Conservation (phyloP, 2,113 vertebrate species). For the Eudorcas thomsonii region DNA sequence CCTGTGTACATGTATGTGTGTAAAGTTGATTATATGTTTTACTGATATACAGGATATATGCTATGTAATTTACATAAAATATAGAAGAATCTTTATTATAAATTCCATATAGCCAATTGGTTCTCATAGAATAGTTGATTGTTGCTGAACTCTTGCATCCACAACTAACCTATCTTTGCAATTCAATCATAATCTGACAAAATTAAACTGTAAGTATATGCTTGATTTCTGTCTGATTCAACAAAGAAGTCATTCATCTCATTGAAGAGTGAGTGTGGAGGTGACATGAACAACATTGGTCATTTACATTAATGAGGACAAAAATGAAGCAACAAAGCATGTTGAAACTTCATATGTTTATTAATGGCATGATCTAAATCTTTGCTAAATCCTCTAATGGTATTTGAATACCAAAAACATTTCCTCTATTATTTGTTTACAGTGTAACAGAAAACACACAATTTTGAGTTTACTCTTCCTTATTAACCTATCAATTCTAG, state of each 20-base stretch:
- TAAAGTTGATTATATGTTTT: background rate
- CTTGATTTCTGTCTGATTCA: background rate
- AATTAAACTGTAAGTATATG: background rate
- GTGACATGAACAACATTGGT: background rate
- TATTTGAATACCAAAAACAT: background rate
- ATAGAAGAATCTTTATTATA: background rate
- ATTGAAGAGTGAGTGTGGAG: background rate
- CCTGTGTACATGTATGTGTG: background rate
- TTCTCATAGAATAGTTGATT: background rate
- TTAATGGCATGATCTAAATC: background rate
- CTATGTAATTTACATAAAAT: background rate
- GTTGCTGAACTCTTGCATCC: background rate
- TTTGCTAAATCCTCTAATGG: background rate
- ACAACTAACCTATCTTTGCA: background rate
- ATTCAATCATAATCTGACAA: background rate
- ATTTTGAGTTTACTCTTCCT: background rate
- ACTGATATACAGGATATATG: background rate
- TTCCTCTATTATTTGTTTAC: background rate
- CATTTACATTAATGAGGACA: background rate
- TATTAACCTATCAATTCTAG: background rate
- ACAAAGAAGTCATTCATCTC: background rate
- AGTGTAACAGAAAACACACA: background rate
- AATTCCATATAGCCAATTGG: background rate
- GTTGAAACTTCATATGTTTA: conserved; percentile 6
- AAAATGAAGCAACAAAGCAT: background rate